Evolutionary conservation across 2,888 invertebrate genomes (phyloP).

Genomic region (Zaprionus lineosus): DNA sequence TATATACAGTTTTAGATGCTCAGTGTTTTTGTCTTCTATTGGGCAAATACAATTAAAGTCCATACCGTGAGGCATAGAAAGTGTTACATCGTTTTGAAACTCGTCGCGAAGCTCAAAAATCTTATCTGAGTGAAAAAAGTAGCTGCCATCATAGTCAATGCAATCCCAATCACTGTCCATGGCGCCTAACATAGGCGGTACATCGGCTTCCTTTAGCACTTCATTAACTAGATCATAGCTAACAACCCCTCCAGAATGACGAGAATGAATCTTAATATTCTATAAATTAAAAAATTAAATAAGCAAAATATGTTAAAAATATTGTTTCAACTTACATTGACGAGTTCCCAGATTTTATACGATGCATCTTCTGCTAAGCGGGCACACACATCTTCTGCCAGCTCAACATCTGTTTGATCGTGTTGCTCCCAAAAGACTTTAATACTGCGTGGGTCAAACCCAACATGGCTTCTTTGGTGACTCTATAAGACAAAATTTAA

Average conservation of each 20-base stretch:
- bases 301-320: not conserved
- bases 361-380: slow-evolving; percentile 82
- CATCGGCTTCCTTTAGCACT: slow-evolving; percentile 81
- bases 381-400: slow-evolving; percentile 79
- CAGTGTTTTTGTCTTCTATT: slow-evolving; percentile 74
- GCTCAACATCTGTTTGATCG: slow-evolving; percentile 81
- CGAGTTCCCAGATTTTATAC: too few species aligned
- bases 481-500: slow-evolving; percentile 41
- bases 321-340: slow-evolving; percentile 70
- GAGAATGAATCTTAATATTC: slow-evolving; percentile 82
- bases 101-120: slow-evolving; percentile 81
- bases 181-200: slow-evolving; percentile 81
- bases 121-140: slow-evolving; percentile 80
- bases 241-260: slow-evolving; percentile 81
- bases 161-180: slow-evolving; percentile 82
- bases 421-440: slow-evolving; percentile 83
- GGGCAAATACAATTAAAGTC: slow-evolving; percentile 76
- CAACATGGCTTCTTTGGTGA: slow-evolving; percentile 78
- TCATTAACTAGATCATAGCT: slow-evolving; percentile 82
- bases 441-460: slow-evolving; percentile 80
- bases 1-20: slow-evolving; percentile 72
- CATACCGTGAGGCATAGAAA: slow-evolving; percentile 60
- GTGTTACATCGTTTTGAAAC: slow-evolving; percentile 77
- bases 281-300: slow-evolving; percentile 24
- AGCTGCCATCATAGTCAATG: slow-evolving; percentile 81